Conservation (phyloP, 1,140 invertebrate species). For the Papilio glaucus region DNA sequence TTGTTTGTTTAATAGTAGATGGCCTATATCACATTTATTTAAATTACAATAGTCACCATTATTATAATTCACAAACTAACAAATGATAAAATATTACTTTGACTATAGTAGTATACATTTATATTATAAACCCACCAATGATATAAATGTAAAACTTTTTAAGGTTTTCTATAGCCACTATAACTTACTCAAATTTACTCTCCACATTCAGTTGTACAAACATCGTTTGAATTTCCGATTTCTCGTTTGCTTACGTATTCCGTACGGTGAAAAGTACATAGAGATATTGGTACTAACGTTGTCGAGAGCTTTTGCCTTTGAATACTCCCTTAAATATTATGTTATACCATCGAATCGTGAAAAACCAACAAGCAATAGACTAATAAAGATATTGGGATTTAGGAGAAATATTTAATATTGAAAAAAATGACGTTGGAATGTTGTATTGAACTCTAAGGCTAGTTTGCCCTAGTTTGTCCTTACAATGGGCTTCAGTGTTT, state of each 20-base stretch:
- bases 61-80: no score
- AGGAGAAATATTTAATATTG: background rate
- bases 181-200: slow-evolving; percentile 10
- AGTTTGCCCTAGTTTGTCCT: no score
- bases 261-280: background rate
- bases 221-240: slow-evolving; percentile 19
- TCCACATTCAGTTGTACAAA: slow-evolving; percentile 22
- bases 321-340: background rate
- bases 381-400: background rate
- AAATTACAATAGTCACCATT: no score
- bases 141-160: background rate
- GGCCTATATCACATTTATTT: no score
- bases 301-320: background rate
- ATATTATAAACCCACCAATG: background rate
- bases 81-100: no score
- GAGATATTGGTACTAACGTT: slow-evolving; percentile 9
- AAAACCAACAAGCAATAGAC: background rate
- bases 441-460: no score
- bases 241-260: slow-evolving; percentile 3
- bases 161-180: background rate
- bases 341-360: background rate
- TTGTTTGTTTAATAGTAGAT: no score
- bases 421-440: no score
- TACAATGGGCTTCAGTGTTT: no score
- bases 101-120: no score